phyloP scores from a whole-genome alignment of 2,888 invertebrate species.

The Mystacides longicornis region DNA sequence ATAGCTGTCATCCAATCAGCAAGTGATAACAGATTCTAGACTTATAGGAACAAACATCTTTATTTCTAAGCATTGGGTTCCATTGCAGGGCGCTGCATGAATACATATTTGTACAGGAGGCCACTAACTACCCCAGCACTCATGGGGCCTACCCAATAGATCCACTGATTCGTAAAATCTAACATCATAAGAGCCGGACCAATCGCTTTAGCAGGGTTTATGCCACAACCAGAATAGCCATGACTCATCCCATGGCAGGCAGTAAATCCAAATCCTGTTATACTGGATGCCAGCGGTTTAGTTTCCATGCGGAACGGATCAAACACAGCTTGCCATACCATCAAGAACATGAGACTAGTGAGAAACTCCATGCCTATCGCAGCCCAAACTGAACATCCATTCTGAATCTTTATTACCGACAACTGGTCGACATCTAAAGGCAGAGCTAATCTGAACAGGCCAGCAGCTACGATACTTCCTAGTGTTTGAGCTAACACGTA shows the following conservation, averaged over 20 bases:
- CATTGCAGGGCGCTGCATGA: background rate
- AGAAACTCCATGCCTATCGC: background rate
- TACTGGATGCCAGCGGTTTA: background rate
- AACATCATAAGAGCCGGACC: slow-evolving; percentile 2
- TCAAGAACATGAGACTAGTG: background rate
- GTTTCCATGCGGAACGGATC: slow-evolving; percentile 4
- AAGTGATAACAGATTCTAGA: no score
- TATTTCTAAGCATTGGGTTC: no score
- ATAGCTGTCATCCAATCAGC: no score
- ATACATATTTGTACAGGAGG: background rate
- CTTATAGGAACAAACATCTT: no score
- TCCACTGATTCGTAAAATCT: slow-evolving; percentile 2
- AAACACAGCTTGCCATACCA: background rate
- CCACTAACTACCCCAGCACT: background rate
- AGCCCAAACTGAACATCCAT: no score
- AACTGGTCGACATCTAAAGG: background rate
- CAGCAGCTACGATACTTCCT: background rate
- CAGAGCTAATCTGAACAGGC: background rate
- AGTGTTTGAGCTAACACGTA: slow-evolving; percentile 1
- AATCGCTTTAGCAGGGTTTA: slow-evolving; percentile 6
- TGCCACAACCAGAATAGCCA: background rate
- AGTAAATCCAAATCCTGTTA: background rate
- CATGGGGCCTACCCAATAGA: slow-evolving; percentile 5
- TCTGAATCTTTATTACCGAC: no score
- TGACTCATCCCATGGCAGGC: background rate